Evolutionary conservation across 2,113 vertebrate species (phyloP).

Genomic region (Boleophthalmus pectinirostris): DNA sequence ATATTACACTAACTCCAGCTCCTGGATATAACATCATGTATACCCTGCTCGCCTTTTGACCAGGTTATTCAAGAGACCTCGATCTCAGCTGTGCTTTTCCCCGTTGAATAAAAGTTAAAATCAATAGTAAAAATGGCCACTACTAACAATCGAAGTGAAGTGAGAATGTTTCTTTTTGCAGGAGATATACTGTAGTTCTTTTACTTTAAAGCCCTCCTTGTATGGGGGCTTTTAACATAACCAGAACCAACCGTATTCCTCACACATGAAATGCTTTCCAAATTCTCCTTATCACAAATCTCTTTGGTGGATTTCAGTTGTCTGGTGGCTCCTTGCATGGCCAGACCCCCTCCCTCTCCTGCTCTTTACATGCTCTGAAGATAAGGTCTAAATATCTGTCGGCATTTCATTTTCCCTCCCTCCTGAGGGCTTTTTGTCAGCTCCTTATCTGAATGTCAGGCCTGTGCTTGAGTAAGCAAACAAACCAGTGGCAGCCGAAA

Average conservation of each 20-base stretch:
- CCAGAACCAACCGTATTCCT: constrained; percentile 44
- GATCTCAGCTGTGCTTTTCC: not conserved
- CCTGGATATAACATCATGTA: not conserved
- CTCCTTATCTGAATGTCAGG: constrained; percentile 68
- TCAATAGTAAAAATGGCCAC: too few species aligned
- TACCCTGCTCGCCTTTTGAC: too few species aligned
- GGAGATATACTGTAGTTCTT: too few species aligned
- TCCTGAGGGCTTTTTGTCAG: constrained; percentile 62
- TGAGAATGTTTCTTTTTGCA: too few species aligned
- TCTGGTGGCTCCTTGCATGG: constrained; percentile 30
- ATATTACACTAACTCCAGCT: not conserved
- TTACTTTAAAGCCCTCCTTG: not conserved
- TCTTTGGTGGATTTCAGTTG: constrained; percentile 6
- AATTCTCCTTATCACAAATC: constrained; percentile 44
- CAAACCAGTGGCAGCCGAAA: constrained; percentile 64
- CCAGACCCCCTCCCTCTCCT: constrained; percentile 16
- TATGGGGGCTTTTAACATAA: constrained; percentile 31
- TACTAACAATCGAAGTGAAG: too few species aligned
- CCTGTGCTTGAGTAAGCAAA: constrained; percentile 71
- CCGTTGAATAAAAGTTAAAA: not conserved
- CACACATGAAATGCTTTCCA: constrained; percentile 23
- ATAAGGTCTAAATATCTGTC: constrained; percentile 65
- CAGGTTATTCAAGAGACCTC: too few species aligned
- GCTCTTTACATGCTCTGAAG: constrained; percentile 37
- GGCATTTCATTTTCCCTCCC: constrained; percentile 52